phyloP scores from a whole-genome alignment of 2,888 invertebrate species.

The Bellardia pandia region DNA sequence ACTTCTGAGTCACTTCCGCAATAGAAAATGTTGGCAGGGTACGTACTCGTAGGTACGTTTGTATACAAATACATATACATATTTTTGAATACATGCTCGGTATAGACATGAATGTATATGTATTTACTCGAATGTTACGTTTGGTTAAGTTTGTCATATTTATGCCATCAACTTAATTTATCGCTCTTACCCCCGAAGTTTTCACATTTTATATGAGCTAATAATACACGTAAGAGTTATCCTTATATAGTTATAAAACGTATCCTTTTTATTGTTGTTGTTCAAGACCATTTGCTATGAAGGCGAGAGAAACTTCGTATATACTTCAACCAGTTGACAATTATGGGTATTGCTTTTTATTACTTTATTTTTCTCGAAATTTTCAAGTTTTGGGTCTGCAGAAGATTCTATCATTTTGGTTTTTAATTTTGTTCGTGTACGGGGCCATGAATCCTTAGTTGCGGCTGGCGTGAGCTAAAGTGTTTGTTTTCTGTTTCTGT shows the following conservation, averaged over 20 bases:
- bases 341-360: conserved; percentile 61
- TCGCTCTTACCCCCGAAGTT: conserved; percentile 75
- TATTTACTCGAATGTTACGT: conserved; percentile 53
- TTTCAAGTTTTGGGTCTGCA: conserved; percentile 32
- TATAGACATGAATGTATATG: no score
- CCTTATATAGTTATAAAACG: background rate
- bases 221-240: conserved; percentile 76
- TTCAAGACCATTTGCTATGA: background rate
- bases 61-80: conserved; percentile 21
- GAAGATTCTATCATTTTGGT: conserved; percentile 61
- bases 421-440: conserved; percentile 12
- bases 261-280: conserved; percentile 15
- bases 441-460: conserved; percentile 42
- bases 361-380: conserved; percentile 21
- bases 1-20: no score
- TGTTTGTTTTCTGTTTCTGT: conserved; percentile 56
- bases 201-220: conserved; percentile 67
- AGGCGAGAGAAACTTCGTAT: conserved; percentile 30
- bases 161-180: conserved; percentile 83
- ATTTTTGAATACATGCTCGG: background rate
- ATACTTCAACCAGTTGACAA: conserved; percentile 59
- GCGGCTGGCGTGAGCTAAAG: conserved; percentile 68
- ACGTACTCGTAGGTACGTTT: conserved; percentile 16
- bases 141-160: conserved; percentile 81
- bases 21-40: no score